A percentile compares a stretch with the other conserved stretches of the same genome.
Evolutionary conservation across 2,113 vertebrate genomes (phyloP).

Genomic region (Cyprinodon tularosa): DNA sequence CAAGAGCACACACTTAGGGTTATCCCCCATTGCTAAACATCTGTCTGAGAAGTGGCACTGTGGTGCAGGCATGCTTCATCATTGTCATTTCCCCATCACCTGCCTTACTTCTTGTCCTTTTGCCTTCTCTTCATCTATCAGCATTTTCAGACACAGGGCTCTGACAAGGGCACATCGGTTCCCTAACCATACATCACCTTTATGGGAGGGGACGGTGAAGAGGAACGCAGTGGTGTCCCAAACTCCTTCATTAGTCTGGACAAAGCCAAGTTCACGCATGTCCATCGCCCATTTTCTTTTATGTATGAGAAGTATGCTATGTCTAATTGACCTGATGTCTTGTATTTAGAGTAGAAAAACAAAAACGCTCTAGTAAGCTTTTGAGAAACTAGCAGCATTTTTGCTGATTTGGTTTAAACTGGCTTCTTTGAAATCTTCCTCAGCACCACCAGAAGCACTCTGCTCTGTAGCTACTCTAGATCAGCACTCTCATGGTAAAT

Average conservation of each 20-base stretch:
- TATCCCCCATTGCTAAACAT: conserved; percentile 66
- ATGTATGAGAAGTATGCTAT: conserved; percentile 48
- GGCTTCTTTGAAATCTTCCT: no score
- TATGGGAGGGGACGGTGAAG: conserved; percentile 24
- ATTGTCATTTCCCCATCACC: conserved; percentile 73
- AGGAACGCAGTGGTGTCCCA: conserved; percentile 50
- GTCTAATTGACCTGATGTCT: conserved; percentile 5
- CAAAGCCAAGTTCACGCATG: conserved; percentile 54
- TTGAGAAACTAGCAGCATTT: no score
- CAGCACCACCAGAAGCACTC: no score
- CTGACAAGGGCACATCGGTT: conserved; percentile 77
- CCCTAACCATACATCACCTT: conserved; percentile 74
- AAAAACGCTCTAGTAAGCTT: no score
- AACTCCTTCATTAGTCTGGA: conserved; percentile 74
- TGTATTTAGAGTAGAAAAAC: not conserved
- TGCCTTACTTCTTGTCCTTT: conserved; percentile 67
- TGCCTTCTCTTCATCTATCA: conserved; percentile 69
- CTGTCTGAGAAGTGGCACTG: conserved; percentile 66
- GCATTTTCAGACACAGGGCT: conserved; percentile 66
- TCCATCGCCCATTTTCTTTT: conserved; percentile 46
- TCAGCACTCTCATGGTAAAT: no score
- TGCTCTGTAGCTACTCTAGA: no score
- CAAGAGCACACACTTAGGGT: conserved; percentile 26
- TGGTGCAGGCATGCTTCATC: conserved; percentile 55
- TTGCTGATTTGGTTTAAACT: no score